A percentile compares a stretch with the other conserved stretches of the same genome.
phyloP scores from a whole-genome alignment of 2,888 invertebrate species.

The Cheilosia variabilis region DNA sequence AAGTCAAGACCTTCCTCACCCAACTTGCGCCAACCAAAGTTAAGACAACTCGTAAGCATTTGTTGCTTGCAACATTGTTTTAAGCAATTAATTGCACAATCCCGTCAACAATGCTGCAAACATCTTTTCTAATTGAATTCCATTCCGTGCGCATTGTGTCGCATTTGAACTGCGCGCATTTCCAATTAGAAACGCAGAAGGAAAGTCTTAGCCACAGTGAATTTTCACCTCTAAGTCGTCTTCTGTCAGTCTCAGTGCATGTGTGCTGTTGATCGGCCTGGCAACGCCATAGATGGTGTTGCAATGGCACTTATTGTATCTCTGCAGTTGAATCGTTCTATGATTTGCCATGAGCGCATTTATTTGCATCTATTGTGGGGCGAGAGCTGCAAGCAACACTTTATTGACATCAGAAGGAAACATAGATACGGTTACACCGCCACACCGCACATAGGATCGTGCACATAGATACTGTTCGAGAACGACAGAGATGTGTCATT shows the following conservation, averaged over 20 bases:
- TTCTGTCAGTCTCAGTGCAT: background rate
- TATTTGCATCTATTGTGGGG: constrained; percentile 10
- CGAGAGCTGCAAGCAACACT: constrained; percentile 1
- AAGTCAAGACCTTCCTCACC: no score
- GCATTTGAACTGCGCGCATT: constrained; percentile 8
- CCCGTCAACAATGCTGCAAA: constrained; percentile 11
- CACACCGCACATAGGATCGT: background rate
- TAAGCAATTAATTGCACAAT: background rate
- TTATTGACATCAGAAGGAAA: constrained; percentile 29
- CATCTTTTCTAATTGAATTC: constrained; percentile 1
- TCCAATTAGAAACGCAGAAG: background rate
- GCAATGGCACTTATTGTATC: constrained; percentile 7
- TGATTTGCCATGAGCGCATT: constrained; percentile 7
- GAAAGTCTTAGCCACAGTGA: no score
- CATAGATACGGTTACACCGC: constrained; percentile 6
- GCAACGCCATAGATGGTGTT: background rate
- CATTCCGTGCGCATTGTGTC: background rate
- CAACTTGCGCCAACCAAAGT: no score
- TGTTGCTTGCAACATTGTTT: constrained; percentile 7
- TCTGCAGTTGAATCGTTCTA: constrained; percentile 24
- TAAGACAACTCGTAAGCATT: no score
- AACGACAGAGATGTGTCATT: constrained; percentile 38
- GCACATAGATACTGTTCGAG: background rate
- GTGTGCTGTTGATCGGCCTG: background rate
- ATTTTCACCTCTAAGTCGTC: constrained; percentile 34